Conservation (phyloP, 2,113 vertebrate species). For the Cariama cristata region DNA sequence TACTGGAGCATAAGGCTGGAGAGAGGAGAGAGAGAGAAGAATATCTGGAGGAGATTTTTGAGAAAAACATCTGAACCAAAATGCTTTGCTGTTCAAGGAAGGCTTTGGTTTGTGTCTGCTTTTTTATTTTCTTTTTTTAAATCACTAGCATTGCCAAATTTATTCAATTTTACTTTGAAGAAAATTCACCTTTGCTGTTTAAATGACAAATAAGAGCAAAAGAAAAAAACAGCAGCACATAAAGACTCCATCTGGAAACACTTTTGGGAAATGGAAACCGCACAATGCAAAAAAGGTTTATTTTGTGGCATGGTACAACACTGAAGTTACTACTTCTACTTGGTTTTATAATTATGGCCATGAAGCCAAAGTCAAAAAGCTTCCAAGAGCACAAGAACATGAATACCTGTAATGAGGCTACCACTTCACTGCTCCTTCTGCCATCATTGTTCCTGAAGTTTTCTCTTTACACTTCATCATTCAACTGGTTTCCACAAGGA, state of each 20-base stretch:
- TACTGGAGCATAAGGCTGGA: not conserved
- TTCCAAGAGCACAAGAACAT: not conserved
- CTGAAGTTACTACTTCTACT: not conserved
- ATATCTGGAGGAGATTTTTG: not conserved
- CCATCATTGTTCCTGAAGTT: not conserved
- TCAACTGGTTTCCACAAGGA: not conserved
- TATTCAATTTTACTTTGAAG: not conserved
- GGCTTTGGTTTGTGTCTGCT: not conserved
- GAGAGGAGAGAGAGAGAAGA: not conserved
- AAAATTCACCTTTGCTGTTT: not conserved
- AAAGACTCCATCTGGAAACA: not conserved
- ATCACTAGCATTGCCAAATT: not conserved
- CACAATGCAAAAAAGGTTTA: not conserved
- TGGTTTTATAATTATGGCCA: not conserved
- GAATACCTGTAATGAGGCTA: not conserved
- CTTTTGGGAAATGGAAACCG: not conserved
- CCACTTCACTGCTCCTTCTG: not conserved
- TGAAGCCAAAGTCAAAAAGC: not conserved
- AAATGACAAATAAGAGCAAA: not conserved
- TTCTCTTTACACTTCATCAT: not conserved
- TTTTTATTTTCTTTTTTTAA: not conserved
- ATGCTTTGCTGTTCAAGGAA: not conserved
- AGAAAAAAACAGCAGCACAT: not conserved
- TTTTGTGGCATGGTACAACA: not conserved
- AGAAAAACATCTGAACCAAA: not conserved